Percentiles rank a stretch among this genome's conserved stretches.
Conservation (phyloP, 2,888 invertebrate genomes). For the Oeneis ivallda region DNA sequence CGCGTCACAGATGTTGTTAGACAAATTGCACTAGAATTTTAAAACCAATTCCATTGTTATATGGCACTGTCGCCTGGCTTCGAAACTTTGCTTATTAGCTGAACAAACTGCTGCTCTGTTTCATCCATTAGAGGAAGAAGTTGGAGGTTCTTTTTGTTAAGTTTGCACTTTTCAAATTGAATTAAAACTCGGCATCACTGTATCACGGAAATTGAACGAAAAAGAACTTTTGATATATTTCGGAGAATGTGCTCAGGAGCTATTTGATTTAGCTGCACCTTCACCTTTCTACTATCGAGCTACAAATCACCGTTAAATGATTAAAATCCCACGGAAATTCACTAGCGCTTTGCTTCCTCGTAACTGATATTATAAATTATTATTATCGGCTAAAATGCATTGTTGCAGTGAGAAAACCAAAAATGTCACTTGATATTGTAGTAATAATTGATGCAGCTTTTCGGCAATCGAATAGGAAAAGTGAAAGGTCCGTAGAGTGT, state of each 20-base stretch:
- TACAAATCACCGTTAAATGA: no score
- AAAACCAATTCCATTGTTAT: slow-evolving; percentile 30
- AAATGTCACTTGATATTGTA: no score
- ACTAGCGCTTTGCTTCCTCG: no score
- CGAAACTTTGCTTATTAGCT: slow-evolving; percentile 51
- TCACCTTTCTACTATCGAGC: no score
- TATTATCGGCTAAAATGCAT: no score
- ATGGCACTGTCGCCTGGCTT: slow-evolving; percentile 36
- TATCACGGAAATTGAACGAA: background rate
- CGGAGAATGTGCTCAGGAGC: background rate
- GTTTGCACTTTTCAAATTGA: slow-evolving; percentile 13
- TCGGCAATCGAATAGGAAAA: no score
- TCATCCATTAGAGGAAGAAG: slow-evolving; percentile 21
- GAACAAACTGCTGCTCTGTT: slow-evolving; percentile 21
- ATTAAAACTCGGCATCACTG: slow-evolving; percentile 4
- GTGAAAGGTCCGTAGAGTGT: no score
- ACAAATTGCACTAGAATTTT: slow-evolving; percentile 35
- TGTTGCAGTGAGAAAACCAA: no score
- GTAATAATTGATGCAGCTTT: no score
- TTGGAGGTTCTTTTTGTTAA: slow-evolving; percentile 10
- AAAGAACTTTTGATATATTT: background rate
- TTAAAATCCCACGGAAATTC: no score
- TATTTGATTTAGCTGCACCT: no score
- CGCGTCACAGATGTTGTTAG: slow-evolving; percentile 37
- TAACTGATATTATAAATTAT: no score